phyloP scores from a whole-genome alignment of 1,140 invertebrate species.

The Leptopilina boulardi region DNA sequence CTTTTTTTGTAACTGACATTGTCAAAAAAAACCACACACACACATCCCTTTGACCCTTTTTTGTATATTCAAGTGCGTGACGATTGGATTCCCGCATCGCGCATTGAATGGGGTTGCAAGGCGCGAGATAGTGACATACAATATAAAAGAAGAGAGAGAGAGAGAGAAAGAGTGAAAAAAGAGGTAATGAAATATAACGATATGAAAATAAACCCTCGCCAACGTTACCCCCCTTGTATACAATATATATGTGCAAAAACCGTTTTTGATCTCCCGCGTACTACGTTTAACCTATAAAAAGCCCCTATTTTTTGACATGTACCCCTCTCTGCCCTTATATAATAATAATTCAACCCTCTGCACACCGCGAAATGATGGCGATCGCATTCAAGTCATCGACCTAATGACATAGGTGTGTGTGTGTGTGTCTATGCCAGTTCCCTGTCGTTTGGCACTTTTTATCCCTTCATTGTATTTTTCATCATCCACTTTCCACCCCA shows the following conservation, averaged over 20 bases:
- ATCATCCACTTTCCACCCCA: no score
- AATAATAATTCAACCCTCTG: constrained; percentile 59
- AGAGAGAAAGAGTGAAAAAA: no score
- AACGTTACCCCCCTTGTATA: constrained; percentile 48
- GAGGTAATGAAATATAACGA: constrained; percentile 68
- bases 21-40: no score
- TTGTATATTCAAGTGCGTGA: not conserved
- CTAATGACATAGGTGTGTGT: constrained; percentile 68
- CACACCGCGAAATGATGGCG: constrained; percentile 53
- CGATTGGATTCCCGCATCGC: constrained; percentile 33
- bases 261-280: constrained; percentile 46
- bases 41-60: constrained; percentile 1
- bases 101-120: constrained; percentile 48
- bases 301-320: constrained; percentile 50
- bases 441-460: no score
- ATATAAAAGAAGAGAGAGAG: constrained; percentile 48
- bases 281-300: constrained; percentile 54
- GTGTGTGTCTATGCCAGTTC: no score
- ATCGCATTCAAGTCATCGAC: constrained; percentile 64
- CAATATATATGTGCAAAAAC: no score
- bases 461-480: no score
- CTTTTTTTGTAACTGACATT: no score
- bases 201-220: constrained; percentile 64
- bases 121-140: constrained; percentile 58
- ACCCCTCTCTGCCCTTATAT: constrained; percentile 49